phyloP scores from a whole-genome alignment of 2,113 vertebrate genomes.

The Chloebia gouldiae region DNA sequence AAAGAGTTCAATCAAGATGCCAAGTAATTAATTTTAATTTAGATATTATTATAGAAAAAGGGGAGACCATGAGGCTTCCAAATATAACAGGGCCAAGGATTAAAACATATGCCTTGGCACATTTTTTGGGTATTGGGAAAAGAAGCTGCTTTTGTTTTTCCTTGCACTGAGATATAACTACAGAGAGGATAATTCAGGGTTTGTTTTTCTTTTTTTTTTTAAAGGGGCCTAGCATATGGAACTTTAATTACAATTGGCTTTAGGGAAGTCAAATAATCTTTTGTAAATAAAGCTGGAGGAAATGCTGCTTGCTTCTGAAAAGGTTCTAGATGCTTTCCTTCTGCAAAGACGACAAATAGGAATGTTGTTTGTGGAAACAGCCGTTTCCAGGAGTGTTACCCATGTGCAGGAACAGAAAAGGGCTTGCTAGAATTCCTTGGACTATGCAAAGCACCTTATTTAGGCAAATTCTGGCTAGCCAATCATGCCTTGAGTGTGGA shows the following conservation, averaged over 20 bases:
- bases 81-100: not conserved
- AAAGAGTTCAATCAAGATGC: not conserved
- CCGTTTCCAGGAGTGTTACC: not conserved
- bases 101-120: not conserved
- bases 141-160: not conserved
- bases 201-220: not conserved
- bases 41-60: not conserved
- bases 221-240: not conserved
- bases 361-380: not conserved
- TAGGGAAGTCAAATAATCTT: not conserved
- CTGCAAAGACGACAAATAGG: not conserved
- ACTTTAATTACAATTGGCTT: not conserved
- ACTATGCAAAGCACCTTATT: not conserved
- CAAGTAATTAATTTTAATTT: not conserved
- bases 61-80: not conserved
- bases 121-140: not conserved
- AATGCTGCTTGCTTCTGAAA: not conserved
- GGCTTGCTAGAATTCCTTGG: not conserved
- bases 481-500: not conserved
- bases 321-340: not conserved
- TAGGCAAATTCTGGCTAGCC: not conserved
- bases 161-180: not conserved
- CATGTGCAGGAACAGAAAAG: not conserved
- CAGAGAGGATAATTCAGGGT: not conserved
- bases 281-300: not conserved